phyloP scores from a whole-genome alignment of 2,113 vertebrate species.

The Myocastor coypus region DNA sequence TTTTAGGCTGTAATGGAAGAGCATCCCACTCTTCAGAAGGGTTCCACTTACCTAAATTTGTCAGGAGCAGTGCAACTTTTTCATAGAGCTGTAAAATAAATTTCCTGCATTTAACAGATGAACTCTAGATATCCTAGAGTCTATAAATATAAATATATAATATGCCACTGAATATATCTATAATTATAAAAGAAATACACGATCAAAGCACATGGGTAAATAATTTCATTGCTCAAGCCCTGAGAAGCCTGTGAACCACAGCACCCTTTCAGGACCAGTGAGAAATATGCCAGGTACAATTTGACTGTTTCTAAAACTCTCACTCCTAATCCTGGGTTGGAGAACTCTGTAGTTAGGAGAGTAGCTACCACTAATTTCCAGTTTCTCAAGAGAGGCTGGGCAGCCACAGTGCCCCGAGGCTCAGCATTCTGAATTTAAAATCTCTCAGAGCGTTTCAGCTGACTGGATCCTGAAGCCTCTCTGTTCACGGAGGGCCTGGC shows the following conservation, averaged over 20 bases:
- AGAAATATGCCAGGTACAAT: not conserved
- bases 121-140: not conserved
- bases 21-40: not conserved
- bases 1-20: not conserved
- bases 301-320: conserved; percentile 20
- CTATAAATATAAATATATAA: not conserved
- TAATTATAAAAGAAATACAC: not conserved
- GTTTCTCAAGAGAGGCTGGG: not conserved
- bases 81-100: conserved; percentile 94
- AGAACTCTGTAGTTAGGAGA: not conserved
- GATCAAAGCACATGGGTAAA: conserved; percentile 1
- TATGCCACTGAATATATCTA: not conserved
- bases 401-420: not conserved
- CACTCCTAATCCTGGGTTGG: not conserved
- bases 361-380: not conserved
- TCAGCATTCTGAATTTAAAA: not conserved
- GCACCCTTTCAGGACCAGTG: not conserved
- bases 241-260: not conserved
- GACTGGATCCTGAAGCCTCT: not conserved
- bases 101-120: conserved; percentile 38
- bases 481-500: not conserved
- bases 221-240: conserved; percentile 4
- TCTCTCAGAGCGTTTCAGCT: not conserved
- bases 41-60: conserved; percentile 94
- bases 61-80: conserved; percentile 95